Conservation (phyloP, 2,888 invertebrate species). For the Sphecodes monilicornis region DNA sequence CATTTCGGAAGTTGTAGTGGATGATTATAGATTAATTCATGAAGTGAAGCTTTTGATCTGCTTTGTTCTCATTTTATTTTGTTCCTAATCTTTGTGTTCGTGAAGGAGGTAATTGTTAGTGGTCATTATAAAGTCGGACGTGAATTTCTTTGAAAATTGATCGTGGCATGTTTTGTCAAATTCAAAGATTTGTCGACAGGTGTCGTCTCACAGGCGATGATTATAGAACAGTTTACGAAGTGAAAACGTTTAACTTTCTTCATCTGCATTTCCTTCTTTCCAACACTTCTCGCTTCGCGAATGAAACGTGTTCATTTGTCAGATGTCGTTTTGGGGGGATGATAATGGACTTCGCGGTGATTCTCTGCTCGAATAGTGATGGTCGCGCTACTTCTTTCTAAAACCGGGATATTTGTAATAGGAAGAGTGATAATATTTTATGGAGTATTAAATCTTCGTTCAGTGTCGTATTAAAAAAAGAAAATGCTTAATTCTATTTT, state of each 20-base stretch:
- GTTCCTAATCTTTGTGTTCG: neutral
- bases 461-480: neutral
- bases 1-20: too few species aligned
- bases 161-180: neutral
- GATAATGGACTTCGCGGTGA: neutral
- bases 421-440: neutral
- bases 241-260: neutral
- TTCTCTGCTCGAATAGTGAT: neutral
- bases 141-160: neutral
- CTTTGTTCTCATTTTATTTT: neutral
- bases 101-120: neutral
- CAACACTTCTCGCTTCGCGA: neutral
- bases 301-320: constrained; percentile 2
- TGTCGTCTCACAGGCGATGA: neutral
- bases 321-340: neutral
- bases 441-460: neutral
- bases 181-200: neutral
- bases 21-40: too few species aligned
- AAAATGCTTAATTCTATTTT: neutral
- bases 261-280: neutral
- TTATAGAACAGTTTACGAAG: neutral
- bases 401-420: neutral
- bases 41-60: neutral
- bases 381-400: neutral
- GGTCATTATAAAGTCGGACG: neutral